phyloP scores from a whole-genome alignment of 1,140 invertebrate genomes.

The Phymorhynchus buccinoides region DNA sequence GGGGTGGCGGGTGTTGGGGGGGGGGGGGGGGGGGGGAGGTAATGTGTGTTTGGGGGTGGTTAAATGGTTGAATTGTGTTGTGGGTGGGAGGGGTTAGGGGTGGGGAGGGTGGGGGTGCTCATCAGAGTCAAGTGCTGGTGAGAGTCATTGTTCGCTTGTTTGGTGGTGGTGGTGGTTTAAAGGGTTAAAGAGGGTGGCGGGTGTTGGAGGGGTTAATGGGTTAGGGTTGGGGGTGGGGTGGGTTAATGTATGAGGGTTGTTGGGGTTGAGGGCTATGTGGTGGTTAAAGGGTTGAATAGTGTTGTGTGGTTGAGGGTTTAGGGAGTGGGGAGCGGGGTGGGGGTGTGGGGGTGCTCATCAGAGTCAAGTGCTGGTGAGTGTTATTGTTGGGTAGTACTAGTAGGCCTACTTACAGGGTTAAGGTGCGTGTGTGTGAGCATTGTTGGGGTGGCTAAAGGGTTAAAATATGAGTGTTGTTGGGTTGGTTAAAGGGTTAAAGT shows the following conservation, averaged over 20 bases:
- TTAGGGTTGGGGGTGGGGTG: background rate
- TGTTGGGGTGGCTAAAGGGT: too few species aligned
- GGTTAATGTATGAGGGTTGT: background rate
- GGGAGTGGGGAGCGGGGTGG: background rate
- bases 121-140: too few species aligned
- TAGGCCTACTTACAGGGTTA: too few species aligned
- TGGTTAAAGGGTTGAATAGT: background rate
- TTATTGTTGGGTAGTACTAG: too few species aligned
- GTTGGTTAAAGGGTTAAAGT: too few species aligned
- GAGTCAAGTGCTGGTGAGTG: background rate
- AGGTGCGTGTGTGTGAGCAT: too few species aligned
- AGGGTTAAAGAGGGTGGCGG: background rate
- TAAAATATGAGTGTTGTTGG: too few species aligned
- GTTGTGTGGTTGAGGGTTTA: background rate
- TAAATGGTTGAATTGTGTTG: background rate
- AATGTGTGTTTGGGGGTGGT: background rate
- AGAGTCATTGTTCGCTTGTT: background rate
- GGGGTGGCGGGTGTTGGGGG: too few species aligned
- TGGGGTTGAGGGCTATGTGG: background rate
- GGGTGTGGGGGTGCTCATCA: background rate
- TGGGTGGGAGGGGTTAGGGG: constrained; percentile 8
- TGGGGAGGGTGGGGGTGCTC: background rate
- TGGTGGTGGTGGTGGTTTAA: background rate
- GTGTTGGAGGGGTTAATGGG: background rate
- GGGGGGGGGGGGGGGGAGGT: background rate